Evolutionary conservation across 2,113 vertebrate species (phyloP), one percentile per base, ranked within the genome.

Genomic region (Chroicocephalus ridibundus): DNA sequence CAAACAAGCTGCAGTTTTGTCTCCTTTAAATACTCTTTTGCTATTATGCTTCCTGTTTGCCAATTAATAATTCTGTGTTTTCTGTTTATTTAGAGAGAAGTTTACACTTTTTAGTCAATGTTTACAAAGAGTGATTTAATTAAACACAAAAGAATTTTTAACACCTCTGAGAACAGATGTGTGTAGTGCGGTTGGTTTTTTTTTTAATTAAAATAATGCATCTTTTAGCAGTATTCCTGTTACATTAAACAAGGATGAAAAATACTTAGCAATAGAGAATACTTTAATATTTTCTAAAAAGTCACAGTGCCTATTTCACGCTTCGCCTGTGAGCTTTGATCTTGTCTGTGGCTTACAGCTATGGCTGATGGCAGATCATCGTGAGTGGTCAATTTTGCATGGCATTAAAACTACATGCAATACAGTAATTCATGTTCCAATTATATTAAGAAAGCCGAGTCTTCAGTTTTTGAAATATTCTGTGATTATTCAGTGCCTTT

Each of bases 301-400:
- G 72, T 65, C 16, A 51, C 11, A 24, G 42, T 29, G 13, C 86
- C 92, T 84, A 24, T 90, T 93, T 92, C 51, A 77, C 5, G 58
- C 62, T 81, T 92, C n/a, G 10, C 65, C n/a, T 84, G 46, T 55
- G 55, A 84, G 90, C 94, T 97, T 94, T 97, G 83, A 93, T 95
- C 86, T 79, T 68, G 58, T 42, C 49, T 1, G 0, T 52, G 31
- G 83, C 91, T 40, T 86, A 13, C 38, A 93, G 91, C 66, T 65
- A 18, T 36, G 55, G 34, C 7, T 83, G 36, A 32, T 91, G 83
- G 69, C 44, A 88, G 40, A 25, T 68, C 38, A 36, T 72, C 36
- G 3, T 3, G n/a, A 88, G 19, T 17, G 47, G 54, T 88, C 65
- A n/a, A 1, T 85, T 91, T 81, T 84, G 69, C 29, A 8, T 26